Conservation (phyloP, 2,888 invertebrate genomes). For the Rhagium mordax region DNA sequence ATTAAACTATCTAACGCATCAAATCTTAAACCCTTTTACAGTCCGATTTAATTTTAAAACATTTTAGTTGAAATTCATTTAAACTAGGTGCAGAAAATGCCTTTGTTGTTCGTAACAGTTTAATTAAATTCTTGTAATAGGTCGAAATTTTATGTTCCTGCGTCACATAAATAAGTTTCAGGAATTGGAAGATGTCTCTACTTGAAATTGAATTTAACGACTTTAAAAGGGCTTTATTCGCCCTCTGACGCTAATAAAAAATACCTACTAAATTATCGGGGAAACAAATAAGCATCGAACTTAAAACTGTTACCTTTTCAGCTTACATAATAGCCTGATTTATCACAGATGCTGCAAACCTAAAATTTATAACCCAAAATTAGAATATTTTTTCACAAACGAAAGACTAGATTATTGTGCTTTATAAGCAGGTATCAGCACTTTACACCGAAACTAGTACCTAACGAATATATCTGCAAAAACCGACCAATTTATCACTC, state of each 20-base stretch:
- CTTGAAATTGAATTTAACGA: conserved; percentile 6
- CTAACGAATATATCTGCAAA: too few species aligned
- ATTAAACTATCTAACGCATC: background rate
- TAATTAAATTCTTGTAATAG: conserved; percentile 18
- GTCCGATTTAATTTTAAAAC: background rate
- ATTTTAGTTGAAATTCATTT: too few species aligned
- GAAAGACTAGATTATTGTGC: too few species aligned
- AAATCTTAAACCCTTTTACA: background rate
- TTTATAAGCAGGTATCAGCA: too few species aligned
- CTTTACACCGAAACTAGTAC: too few species aligned
- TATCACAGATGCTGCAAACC: background rate
- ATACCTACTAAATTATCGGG: background rate
- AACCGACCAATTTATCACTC: too few species aligned
- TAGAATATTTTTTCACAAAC: background rate
- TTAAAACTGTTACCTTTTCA: background rate
- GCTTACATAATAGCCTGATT: background rate
- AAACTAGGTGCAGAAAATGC: background rate
- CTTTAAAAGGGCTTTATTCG: background rate
- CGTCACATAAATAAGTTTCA: conserved; percentile 8
- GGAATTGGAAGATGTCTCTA: background rate
- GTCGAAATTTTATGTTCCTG: background rate
- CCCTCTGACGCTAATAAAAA: background rate
- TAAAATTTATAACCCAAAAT: background rate
- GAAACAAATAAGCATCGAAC: background rate
- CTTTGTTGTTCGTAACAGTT: conserved; percentile 11